A percentile compares a stretch with the other conserved stretches of the same genome.
Conservation (phyloP, 92 coral and sea anemone species). For the Meandrina meandrites region DNA sequence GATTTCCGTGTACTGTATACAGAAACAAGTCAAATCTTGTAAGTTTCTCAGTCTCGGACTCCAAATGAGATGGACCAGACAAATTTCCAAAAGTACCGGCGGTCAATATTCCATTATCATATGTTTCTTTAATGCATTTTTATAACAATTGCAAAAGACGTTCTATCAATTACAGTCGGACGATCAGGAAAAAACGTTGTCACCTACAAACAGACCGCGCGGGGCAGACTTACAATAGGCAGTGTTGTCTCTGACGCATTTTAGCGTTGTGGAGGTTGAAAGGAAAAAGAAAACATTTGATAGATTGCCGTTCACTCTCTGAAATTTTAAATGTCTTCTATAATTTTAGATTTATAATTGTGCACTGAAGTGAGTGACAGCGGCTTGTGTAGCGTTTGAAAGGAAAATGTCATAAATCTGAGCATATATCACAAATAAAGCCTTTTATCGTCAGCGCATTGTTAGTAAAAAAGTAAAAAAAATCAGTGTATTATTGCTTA, state of each 20-base stretch:
- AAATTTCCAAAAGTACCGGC: not conserved
- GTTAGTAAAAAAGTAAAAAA: too few species aligned
- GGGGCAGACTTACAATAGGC: not conserved
- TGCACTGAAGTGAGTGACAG: not conserved
- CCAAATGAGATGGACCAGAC: not conserved
- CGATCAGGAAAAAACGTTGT: not conserved
- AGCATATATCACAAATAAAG: not conserved
- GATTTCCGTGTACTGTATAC: not conserved
- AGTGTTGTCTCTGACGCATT: conserved; percentile 4
- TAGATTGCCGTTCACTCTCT: not conserved
- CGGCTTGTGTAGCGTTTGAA: not conserved
- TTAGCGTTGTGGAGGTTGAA: not conserved
- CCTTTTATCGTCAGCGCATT: too few species aligned
- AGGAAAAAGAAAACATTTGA: not conserved
- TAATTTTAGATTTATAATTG: not conserved
- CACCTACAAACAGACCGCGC: not conserved
- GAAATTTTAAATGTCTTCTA: not conserved
- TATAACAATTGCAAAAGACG: not conserved
- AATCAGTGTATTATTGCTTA: not conserved
- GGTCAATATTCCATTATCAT: not conserved
- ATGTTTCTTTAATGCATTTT: not conserved
- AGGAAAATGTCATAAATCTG: not conserved
- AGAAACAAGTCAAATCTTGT: not conserved
- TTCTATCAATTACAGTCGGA: not conserved
- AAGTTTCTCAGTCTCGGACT: not conserved